Evolutionary conservation across 2,888 invertebrate species (phyloP).

Genomic region (Himalopsyche anomala): DNA sequence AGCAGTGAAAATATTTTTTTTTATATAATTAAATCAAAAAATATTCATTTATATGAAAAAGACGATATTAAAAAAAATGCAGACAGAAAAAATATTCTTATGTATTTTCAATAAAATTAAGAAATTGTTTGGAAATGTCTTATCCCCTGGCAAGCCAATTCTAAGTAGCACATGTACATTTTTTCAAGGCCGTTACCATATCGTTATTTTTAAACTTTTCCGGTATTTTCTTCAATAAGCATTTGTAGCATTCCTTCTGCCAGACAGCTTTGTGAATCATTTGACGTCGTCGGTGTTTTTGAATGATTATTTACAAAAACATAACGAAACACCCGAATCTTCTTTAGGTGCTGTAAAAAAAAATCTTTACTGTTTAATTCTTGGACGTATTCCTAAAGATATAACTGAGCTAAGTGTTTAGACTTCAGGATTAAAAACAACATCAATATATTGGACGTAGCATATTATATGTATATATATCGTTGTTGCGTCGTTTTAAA

Average conservation of each 20-base stretch:
- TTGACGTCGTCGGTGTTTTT: not conserved
- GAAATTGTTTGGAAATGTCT: not conserved
- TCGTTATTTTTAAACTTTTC: constrained; percentile 9
- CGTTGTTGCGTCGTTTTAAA: no score
- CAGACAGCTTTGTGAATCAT: not conserved
- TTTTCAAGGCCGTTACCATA: not conserved
- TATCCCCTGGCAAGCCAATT: not conserved
- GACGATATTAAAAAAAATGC: no score
- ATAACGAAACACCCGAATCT: not conserved
- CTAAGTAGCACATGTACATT: not conserved
- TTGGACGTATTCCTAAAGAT: no score
- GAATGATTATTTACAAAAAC: not conserved
- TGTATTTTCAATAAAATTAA: not conserved
- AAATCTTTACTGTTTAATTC: no score
- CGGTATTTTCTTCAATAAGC: not conserved
- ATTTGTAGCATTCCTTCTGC: not conserved
- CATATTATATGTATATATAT: no score
- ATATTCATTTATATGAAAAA: no score
- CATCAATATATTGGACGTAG: no score
- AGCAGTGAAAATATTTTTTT: no score
- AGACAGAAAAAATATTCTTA: no score
- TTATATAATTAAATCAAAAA: no score
- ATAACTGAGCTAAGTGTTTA: no score
- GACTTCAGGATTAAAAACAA: no score
- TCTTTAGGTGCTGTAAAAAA: not conserved